Evolutionary conservation across 2,113 vertebrate genomes (phyloP).

Genomic region (Alethe castanea): DNA sequence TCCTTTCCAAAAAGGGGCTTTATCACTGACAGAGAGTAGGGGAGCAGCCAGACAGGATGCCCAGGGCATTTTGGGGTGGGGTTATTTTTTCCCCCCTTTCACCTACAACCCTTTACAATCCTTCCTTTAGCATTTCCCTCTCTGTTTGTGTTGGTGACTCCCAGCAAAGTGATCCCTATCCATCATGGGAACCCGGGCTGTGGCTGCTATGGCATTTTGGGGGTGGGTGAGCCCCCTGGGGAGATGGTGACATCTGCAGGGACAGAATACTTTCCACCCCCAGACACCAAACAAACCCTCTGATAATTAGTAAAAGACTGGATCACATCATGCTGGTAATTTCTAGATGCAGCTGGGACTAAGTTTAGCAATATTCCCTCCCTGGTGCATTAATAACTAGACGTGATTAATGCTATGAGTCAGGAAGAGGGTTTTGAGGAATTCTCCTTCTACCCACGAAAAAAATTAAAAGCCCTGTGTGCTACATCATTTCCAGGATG

Average conservation of each 20-base stretch:
- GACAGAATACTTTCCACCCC: neutral
- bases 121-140: neutral
- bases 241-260: neutral
- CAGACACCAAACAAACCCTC: neutral
- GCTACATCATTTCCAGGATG: neutral
- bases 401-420: constrained; percentile 25
- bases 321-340: neutral
- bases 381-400: neutral
- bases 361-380: constrained; percentile 27
- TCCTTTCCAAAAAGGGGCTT: neutral
- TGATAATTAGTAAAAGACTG: neutral
- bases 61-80: neutral
- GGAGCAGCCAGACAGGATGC: neutral
- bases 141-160: neutral
- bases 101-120: neutral
- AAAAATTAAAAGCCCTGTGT: neutral
- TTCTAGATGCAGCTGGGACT: neutral
- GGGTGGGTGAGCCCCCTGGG: neutral
- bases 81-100: neutral
- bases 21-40: neutral
- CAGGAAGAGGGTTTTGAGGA: constrained; percentile 45
- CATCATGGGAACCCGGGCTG: rapidly evolving
- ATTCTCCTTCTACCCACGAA: neutral
- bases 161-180: rapidly evolving
- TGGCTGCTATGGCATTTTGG: rapidly evolving